Conservation (phyloP, 2,888 invertebrate species). For the Dasypolia templi region DNA sequence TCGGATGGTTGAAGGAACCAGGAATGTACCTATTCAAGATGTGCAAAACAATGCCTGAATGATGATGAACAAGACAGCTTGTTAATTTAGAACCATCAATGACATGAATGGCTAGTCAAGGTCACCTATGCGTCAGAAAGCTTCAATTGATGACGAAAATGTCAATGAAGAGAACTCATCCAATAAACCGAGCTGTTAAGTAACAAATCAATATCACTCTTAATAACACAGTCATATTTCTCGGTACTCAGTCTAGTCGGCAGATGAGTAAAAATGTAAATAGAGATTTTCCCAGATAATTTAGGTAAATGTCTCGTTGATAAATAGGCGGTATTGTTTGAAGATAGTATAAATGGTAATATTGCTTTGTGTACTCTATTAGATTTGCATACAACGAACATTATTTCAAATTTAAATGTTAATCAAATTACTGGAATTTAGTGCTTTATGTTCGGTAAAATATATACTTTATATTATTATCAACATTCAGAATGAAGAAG, state of each 20-base stretch:
- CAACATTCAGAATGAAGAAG: conserved; percentile 34
- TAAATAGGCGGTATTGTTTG: conserved; percentile 66
- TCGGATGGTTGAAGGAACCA: background rate
- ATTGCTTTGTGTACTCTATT: conserved; percentile 66
- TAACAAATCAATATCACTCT: conserved; percentile 9
- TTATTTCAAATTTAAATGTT: conserved; percentile 68
- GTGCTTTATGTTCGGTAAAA: conserved; percentile 59
- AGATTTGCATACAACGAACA: conserved; percentile 65
- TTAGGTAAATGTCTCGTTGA: conserved; percentile 62
- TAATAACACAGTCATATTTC: conserved; percentile 16
- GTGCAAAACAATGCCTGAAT: background rate
- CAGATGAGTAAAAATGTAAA: conserved; percentile 51
- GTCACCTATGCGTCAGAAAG: conserved; percentile 9
- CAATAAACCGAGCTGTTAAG: conserved; percentile 2
- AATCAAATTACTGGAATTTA: conserved; percentile 67
- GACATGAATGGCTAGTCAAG: conserved; percentile 11
- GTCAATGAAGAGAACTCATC: background rate
- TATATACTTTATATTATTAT: conserved; percentile 47
- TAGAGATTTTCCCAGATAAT: conserved; percentile 53
- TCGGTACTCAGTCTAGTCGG: background rate
- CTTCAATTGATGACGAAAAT: conserved; percentile 10
- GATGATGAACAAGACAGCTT: background rate
- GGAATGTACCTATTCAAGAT: background rate
- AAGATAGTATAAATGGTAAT: conserved; percentile 69
- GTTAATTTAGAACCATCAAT: background rate